These are phyloP conservation scores for Lepilemur ruficaudatus DNA, from an alignment of 2,797 vertebrate genomes.

Conservation along the genomic window DNA sequence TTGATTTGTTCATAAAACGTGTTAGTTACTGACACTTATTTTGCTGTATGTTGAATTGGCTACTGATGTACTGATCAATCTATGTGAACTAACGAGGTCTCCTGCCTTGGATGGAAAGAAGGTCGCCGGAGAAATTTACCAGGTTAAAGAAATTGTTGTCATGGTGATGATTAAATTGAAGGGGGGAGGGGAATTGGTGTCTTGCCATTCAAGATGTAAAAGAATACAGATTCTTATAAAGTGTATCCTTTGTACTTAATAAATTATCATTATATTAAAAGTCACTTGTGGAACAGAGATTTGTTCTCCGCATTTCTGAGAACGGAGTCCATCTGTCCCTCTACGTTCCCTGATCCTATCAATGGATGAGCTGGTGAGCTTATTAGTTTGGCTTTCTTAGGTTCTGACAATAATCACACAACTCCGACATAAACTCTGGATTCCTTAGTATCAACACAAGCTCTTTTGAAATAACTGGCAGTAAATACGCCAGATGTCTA, in stretches of 20 bases:
- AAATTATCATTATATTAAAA: background rate
- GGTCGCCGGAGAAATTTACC: background rate
- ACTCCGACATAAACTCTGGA: background rate
- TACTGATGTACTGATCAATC: background rate
- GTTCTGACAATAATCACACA: background rate
- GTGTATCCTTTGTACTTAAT: background rate
- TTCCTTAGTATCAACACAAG: background rate
- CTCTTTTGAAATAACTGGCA: slow-evolving; percentile 6
- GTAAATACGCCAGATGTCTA: background rate
- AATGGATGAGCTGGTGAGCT: background rate
- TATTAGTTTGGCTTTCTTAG: background rate
- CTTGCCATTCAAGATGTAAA: background rate
- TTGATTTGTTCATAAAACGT: background rate
- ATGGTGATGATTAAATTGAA: background rate
- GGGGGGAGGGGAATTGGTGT: accelerated
- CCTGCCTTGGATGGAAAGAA: background rate
- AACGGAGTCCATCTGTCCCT: background rate
- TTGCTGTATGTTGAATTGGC: background rate
- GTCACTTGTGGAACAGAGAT: background rate
- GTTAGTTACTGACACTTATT: background rate
- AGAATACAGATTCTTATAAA: background rate
- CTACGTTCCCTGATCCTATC: background rate
- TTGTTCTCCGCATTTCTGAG: too few species aligned
- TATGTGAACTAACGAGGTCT: background rate
- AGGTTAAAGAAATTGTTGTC: background rate